Base-by-base conservation (phyloP, 2,797 vertebrate genomes). In the Sebastes glaucus region DNA sequence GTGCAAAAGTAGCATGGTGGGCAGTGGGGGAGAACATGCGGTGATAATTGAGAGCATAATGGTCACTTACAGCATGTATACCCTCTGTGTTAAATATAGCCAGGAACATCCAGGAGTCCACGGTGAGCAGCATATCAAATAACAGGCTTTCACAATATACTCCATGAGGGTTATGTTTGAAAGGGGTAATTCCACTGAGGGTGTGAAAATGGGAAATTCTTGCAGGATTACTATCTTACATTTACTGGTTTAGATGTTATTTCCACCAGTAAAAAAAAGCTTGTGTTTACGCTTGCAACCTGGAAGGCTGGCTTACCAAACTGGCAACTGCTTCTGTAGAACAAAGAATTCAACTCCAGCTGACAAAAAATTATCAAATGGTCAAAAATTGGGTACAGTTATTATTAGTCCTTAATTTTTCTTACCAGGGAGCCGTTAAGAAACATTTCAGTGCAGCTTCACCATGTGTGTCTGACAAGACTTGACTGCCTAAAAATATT, bases 11-110 rank as follows among this genome's bases (percentile, higher is more conserved):
- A 78, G 87, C 72, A 56, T 46, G 69, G 66, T 72, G 79, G 74
- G 70, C 80, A 83, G 76, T 56, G 74, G 60, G 65, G 38, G 69
- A 71, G 76, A 68, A 67, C 61, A 73, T 49, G 33, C n/a, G 1
- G 53, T 62, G 77, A 89, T 89, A 90, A 88, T 76, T 79, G 86
- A 88, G 86, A 84, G 79, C 71, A 81, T 82, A 91, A 89, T 86
- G 86, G 84, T 91, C 84, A 86, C 83, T 88, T 78, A 71, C 33
- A 75, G 73, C 42, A 77, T 77, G 74, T 56, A 76, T 64, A 80
- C 33, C 78, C 75, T 83, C 57, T 72, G 70, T 62, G 77, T 85
- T 91, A 88, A 80, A 91, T 46, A 85, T 86, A 88, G 77, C 64
- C 59, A 7, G 32, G 55, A 52, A 78, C 70, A 72, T 71, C 30